Percentiles rank a stretch among this genome's conserved stretches.
These are phyloP conservation scores for Caenorhabditis latens DNA, from an alignment of 1,140 invertebrate genomes.

Conservation along the genomic window DNA sequence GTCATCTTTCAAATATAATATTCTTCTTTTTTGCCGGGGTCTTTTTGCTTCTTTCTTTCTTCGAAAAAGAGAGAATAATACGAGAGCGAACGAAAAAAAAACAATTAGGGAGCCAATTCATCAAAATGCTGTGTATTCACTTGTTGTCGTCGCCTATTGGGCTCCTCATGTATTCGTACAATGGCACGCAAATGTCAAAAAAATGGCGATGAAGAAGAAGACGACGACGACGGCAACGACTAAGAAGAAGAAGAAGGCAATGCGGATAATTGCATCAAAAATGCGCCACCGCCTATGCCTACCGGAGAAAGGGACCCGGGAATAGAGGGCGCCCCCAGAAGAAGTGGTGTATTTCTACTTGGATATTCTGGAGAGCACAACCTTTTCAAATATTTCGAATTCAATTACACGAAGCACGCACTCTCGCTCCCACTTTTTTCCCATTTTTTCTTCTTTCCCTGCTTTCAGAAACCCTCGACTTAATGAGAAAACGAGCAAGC, in stretches of 20 bases:
- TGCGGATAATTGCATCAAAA: constrained; percentile 50
- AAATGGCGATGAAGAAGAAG: constrained; percentile 42
- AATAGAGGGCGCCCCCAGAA: not conserved
- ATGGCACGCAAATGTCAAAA: constrained; percentile 51
- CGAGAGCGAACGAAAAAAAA: constrained; percentile 52
- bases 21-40: constrained; percentile 25
- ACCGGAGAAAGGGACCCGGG: constrained; percentile 28
- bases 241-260: constrained; percentile 28
- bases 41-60: constrained; percentile 19
- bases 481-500: constrained; percentile 52
- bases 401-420: constrained; percentile 29
- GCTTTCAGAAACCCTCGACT: constrained; percentile 9
- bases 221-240: not conserved
- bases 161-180: constrained; percentile 50
- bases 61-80: constrained; percentile 34
- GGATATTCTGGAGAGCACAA: constrained; percentile 54
- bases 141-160: constrained; percentile 48
- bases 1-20: constrained; percentile 56
- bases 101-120: constrained; percentile 55
- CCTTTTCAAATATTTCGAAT: constrained; percentile 52
- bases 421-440: constrained; percentile 29
- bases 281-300: constrained; percentile 38
- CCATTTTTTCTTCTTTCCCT: constrained; percentile 12
- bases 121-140: constrained; percentile 55
- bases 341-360: constrained; percentile 46